Base-by-base conservation (phyloP, 1,140 invertebrate genomes). In the Acromyrmex charruanus region DNA sequence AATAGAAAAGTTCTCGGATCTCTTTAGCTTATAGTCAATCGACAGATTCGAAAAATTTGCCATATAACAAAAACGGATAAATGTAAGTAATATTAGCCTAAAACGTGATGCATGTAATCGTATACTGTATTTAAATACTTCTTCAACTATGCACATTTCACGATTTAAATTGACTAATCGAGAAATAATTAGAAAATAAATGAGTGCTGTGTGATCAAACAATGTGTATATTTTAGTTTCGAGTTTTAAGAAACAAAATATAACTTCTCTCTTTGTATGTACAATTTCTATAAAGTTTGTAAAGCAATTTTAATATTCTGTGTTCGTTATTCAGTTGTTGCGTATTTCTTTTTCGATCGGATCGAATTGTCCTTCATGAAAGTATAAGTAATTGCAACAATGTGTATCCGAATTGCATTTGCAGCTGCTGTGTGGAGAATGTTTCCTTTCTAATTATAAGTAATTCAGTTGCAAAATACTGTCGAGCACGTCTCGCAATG, bases 361-460 rank as follows among this genome's bases (percentile, higher is more conserved):
- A 59, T 10, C 31, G n/a, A 59, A n/a, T 44, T 18, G 53, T 61
- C 35, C 16, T 61, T 39, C 6, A n/a, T 65, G 21, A 9, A 77
- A 77, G 35, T 63, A 14, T 44, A 44, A 44, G 9, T 25, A 55
- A 69, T 4, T 31, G n/a, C 65, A 66, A 53, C 66, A 55, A 55
- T 80, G 35, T 14, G 21, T 58, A 55, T 81, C 31, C 1, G 21
- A 53, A 21, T 81, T 69, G 44, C 28, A 77, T 6, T 85, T 18
- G 35, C 61, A 66, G 59, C 21, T 12, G 49, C 21, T 25, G 25
- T 25, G 1, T 25, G 31, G 14, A 21, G 21, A 85, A 44, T 21
- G 74, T 80, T 86, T 18, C 51, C 75, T 80, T 88, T 88, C 81
- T 55, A 49, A 85, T 66, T 51, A 49, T 35, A 63, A 88, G 59